phyloP scores from a whole-genome alignment of 2,888 invertebrate species.

The Acronicta leporina region DNA sequence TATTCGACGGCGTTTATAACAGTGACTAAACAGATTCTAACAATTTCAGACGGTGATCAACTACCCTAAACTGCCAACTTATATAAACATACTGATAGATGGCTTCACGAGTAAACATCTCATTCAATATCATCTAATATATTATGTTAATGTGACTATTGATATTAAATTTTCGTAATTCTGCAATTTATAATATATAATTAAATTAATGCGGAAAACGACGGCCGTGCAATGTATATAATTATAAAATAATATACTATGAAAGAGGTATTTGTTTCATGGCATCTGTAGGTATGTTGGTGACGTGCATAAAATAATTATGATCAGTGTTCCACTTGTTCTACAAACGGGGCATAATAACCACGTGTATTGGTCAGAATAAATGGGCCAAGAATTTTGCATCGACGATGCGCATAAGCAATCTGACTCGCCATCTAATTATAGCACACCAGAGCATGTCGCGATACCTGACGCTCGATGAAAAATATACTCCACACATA shows the following conservation, averaged over 20 bases:
- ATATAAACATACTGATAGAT: conserved; percentile 9
- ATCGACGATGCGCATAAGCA: conserved; percentile 73
- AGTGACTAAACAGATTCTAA: not conserved
- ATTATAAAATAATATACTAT: too few relatives aligned
- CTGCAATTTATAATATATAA: conserved; percentile 31
- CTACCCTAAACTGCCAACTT: not conserved
- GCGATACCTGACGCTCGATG: conserved; percentile 68
- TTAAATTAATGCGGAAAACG: conserved; percentile 7
- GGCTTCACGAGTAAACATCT: conserved; percentile 5
- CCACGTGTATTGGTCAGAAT: conserved; percentile 58
- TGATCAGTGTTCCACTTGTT: conserved; percentile 46
- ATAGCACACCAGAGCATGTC: conserved; percentile 71
- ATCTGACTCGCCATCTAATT: conserved; percentile 77
- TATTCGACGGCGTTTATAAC: not conserved
- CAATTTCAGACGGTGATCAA: not conserved
- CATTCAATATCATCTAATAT: conserved; percentile 11
- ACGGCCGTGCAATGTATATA: conserved; percentile 30
- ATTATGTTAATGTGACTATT: conserved; percentile 29
- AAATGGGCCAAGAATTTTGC: conserved; percentile 79
- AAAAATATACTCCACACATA: conserved; percentile 49
- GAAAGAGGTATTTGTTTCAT: conserved; percentile 30
- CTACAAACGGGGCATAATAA: conserved; percentile 56
- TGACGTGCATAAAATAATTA: conserved; percentile 47
- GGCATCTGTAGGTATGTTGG: conserved; percentile 28
- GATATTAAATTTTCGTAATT: conserved; percentile 22